Evolutionary conservation across 2,113 vertebrate genomes (phyloP).

Genomic region (Ameiurus melas): DNA sequence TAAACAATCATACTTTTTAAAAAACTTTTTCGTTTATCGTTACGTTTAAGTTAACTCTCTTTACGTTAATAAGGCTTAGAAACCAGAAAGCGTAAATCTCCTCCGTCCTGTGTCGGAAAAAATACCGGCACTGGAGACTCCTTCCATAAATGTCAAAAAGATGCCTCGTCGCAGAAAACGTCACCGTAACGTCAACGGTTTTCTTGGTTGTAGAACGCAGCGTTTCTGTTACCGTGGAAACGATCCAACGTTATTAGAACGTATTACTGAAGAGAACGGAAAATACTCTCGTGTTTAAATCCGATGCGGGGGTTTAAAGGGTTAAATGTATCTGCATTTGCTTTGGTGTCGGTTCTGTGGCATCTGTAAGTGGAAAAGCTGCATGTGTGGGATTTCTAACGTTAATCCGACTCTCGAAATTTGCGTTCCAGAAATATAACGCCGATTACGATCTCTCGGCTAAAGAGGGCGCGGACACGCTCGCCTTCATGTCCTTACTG

Average conservation of each 20-base stretch:
- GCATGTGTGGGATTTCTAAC: neutral
- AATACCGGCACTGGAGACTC: too few species aligned
- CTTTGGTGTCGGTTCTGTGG: neutral
- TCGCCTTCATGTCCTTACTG: constrained; percentile 89
- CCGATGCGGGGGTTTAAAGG: too few species aligned
- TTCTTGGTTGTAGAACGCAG: neutral
- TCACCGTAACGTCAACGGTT: neutral
- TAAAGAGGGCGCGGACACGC: constrained; percentile 85
- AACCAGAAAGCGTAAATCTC: too few species aligned
- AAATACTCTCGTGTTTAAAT: too few species aligned
- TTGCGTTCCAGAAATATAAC: constrained; percentile 82
- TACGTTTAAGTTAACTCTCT: neutral
- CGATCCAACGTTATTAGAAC: neutral
- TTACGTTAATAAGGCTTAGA: neutral
- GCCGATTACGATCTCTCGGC: constrained; percentile 90
- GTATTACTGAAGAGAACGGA: neutral
- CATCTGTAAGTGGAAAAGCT: neutral
- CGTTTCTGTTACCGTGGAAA: too few species aligned
- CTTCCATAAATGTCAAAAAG: too few species aligned
- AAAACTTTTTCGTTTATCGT: neutral
- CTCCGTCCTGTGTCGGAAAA: too few species aligned
- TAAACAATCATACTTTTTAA: too few species aligned
- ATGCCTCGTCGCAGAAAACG: too few species aligned
- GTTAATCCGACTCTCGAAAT: neutral
- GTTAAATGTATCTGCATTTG: too few species aligned